A percentile compares a stretch with the other conserved stretches of the same genome.
These are phyloP conservation scores for Rhabditoides inermis DNA, from an alignment of 2,888 invertebrate species.

Conservation along the genomic window DNA sequence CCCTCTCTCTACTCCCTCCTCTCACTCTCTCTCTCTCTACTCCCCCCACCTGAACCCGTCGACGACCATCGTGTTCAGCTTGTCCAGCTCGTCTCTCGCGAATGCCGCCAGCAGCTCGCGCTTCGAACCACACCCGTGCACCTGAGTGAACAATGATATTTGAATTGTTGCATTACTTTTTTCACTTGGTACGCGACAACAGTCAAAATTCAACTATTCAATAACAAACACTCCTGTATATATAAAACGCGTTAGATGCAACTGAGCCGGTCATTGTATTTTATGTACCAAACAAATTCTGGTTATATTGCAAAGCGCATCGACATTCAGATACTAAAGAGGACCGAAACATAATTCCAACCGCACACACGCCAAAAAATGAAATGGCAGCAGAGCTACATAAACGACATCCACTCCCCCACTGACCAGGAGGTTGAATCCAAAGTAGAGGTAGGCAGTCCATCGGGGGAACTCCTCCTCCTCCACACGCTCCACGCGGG, in stretches of 20 bases:
- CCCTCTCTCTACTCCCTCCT: neutral
- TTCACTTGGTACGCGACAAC: neutral
- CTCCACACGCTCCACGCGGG: neutral
- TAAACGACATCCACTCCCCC: too few species aligned
- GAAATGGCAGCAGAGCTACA: too few species aligned
- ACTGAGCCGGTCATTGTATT: too few species aligned
- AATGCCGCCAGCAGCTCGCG: constrained; percentile 67
- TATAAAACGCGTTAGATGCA: neutral
- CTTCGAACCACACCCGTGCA: constrained; percentile 62
- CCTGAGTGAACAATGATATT: neutral
- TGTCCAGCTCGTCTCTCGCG: constrained; percentile 60
- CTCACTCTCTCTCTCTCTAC: neutral
- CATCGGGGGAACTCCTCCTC: too few species aligned
- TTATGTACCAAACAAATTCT: too few species aligned
- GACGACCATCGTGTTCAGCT: constrained; percentile 47
- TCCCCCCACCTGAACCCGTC: constrained; percentile 6
- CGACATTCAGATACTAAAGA: too few species aligned
- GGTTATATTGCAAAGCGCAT: too few species aligned
- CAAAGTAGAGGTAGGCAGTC: too few species aligned
- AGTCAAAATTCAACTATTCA: neutral
- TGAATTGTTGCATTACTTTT: neutral
- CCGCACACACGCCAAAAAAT: too few species aligned
- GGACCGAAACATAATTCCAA: too few species aligned
- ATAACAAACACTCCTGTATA: neutral
- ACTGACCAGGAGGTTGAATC: too few species aligned